Evolutionary conservation across 2,797 vertebrate species (phyloP), one percentile per base, ranked within the genome.

Genomic region (Danio kyathit): DNA sequence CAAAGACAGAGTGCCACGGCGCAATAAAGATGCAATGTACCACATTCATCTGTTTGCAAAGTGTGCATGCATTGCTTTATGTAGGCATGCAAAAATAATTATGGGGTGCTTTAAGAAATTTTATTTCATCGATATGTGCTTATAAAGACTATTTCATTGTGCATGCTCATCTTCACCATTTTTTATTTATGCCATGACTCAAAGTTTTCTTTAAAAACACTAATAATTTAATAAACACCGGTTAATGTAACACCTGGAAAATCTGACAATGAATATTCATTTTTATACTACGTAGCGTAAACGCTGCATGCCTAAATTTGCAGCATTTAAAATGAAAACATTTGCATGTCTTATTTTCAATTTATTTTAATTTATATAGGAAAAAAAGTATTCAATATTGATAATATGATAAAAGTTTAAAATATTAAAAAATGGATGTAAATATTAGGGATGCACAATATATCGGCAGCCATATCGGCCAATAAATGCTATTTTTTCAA

Each of bases 1-100:
- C 82, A 83, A 86, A 76, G 80, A 75, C 57, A 21, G 74, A 77
- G 69, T 76, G 81, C 29, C 61, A 51, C 16, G 21, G 41, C 14
- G 69, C 82, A 74, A 83, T 83, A 79, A 60, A 60, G 12, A 65
- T 12, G 8, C 54, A 60, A 60, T 51, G 60, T 56, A 79, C 40
- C 49, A 46, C 49, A 52, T 79, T 57, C 46, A 63, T 63, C 46
- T 44, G 77, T 12, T 19, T 59, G 41, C 40, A 17, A 56, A 56
- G 19, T 48, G 38, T 78, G 64, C 43, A 40, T 52, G 38, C 9
- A 69, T 56, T 54, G 38, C 75, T 38, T 29, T 5, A 65, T 76
- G 60, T 54, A 44, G 19, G 66, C 52, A 7, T 40, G 52, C 64
- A 57, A 69, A 52, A 78, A 19, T 13, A 56, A 71, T 54, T 43